Evolutionary conservation across 2,113 vertebrate genomes (phyloP).

Genomic region (Ochotona princeps): DNA sequence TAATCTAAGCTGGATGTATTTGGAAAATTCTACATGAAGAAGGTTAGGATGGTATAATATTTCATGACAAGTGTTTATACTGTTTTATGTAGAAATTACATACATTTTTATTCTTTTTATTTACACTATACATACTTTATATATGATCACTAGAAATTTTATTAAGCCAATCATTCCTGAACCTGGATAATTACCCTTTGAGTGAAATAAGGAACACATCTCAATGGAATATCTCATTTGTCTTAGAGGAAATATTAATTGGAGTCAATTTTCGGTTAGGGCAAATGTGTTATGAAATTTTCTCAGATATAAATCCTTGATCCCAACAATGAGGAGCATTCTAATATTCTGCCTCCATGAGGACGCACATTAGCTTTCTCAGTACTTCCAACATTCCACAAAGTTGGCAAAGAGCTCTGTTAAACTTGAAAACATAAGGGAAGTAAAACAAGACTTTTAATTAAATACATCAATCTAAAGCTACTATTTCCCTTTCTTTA

Average conservation of each 20-base stretch:
- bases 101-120: neutral
- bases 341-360: neutral
- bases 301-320: constrained; percentile 36
- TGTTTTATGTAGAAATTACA: constrained; percentile 14
- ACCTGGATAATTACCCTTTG: constrained; percentile 76
- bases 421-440: neutral
- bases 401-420: constrained; percentile 9
- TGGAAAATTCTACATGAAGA: constrained; percentile 42
- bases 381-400: neutral
- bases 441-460: constrained; percentile 28
- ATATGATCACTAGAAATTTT: constrained; percentile 69
- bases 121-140: constrained; percentile 36
- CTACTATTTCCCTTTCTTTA: neutral
- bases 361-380: neutral
- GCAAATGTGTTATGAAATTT: constrained; percentile 46
- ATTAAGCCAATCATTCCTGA: constrained; percentile 64
- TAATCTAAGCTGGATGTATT: neutral
- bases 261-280: constrained; percentile 71
- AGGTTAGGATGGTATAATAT: neutral
- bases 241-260: constrained; percentile 76
- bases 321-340: neutral
- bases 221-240: constrained; percentile 57
- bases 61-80: neutral
- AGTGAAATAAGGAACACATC: constrained; percentile 51
- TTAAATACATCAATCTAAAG: neutral